Evolutionary conservation across 2,888 invertebrate species (phyloP).

Genomic region (Dasypolia templi): DNA sequence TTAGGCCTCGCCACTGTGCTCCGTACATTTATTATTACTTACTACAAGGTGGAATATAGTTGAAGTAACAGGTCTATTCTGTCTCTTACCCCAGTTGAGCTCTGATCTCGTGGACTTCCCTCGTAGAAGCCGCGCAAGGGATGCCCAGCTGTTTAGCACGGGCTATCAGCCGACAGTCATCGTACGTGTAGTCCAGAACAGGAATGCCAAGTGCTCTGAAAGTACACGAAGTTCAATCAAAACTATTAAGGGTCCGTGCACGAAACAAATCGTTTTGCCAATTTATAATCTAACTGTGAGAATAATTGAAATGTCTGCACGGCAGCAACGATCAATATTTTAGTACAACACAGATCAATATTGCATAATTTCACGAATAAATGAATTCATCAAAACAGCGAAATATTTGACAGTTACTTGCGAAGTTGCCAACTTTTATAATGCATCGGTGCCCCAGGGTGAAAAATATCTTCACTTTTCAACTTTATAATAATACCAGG

Average conservation of each 20-base stretch:
- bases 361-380: no score
- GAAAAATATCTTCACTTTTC: neutral
- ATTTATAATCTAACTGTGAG: neutral
- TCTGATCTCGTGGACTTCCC: conserved; percentile 95
- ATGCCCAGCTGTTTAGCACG: conserved; percentile 96
- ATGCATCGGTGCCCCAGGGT: no score
- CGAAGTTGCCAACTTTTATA: no score
- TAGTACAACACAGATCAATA: no score
- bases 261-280: neutral
- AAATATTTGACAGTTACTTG: no score
- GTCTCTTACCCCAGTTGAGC: conserved; percentile 93
- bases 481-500: neutral
- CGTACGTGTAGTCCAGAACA: conserved; percentile 97
- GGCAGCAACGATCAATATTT: no score
- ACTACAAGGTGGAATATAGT: neutral
- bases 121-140: conserved; percentile 93
- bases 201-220: conserved; percentile 95
- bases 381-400: no score
- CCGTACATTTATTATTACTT: neutral
- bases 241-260: neutral
- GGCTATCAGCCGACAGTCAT: conserved; percentile 96
- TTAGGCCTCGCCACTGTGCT: no score
- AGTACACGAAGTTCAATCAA: conserved; percentile 50
- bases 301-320: no score
- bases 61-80: neutral